Percentiles rank a stretch among this genome's conserved stretches.
Evolutionary conservation across 1,140 invertebrate species (phyloP).

Genomic region (Chironomus striatipennis): DNA sequence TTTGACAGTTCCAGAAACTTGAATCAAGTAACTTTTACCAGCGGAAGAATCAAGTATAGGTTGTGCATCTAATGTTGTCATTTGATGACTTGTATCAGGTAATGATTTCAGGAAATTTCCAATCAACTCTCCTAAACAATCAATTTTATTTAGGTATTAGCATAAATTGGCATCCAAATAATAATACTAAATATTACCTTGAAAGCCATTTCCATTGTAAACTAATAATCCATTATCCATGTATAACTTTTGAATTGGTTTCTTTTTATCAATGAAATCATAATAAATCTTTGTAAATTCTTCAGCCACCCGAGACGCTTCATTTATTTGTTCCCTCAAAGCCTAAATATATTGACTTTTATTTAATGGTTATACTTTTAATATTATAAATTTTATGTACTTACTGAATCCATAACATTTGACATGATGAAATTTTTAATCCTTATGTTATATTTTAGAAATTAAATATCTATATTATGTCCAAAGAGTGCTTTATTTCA

Average conservation of each 20-base stretch:
- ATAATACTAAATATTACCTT: conserved; percentile 44
- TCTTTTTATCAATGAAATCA: conserved; percentile 66
- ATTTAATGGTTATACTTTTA: not conserved
- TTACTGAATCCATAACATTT: not conserved
- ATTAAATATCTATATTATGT: too few relatives aligned
- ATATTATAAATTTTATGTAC: not conserved
- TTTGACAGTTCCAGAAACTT: conserved; percentile 62
- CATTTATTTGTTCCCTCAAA: not conserved
- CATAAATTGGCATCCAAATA: too few relatives aligned
- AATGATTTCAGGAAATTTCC: conserved; percentile 68
- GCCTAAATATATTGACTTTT: not conserved
- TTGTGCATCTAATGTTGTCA: conserved; percentile 68
- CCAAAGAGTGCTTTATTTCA: too few relatives aligned
- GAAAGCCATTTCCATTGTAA: conserved; percentile 77
- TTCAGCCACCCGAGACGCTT: conserved; percentile 44
- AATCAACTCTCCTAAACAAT: conserved; percentile 51
- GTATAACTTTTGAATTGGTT: conserved; percentile 68
- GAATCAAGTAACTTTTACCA: conserved; percentile 60
- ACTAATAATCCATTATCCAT: conserved; percentile 66
- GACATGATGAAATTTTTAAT: not conserved
- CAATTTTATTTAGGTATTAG: too few relatives aligned
- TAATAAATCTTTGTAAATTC: conserved; percentile 78
- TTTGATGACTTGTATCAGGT: conserved; percentile 57
- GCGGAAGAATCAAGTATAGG: conserved; percentile 61
- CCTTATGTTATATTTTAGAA: too few relatives aligned